A percentile compares a stretch with the other conserved stretches of the same genome.
These are phyloP conservation scores for Ageneiosus marmoratus DNA, from an alignment of 2,113 vertebrate genomes.

Conservation along the genomic window DNA sequence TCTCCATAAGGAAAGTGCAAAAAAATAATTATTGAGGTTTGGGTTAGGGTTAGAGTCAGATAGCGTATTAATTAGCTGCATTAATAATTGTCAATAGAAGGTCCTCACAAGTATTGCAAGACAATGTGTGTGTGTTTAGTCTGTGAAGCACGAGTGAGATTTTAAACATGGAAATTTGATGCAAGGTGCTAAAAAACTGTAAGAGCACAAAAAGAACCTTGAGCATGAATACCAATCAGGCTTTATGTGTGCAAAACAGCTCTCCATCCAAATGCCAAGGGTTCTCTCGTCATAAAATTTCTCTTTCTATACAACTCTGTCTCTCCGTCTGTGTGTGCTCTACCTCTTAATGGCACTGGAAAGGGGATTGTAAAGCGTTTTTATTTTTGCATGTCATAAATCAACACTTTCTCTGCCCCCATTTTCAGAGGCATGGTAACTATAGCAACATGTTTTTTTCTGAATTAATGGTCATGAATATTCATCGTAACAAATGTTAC, in stretches of 20 bases:
- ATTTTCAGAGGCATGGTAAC: slow-evolving; percentile 26
- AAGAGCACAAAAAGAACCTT: background rate
- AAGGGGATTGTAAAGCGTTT: slow-evolving; percentile 4
- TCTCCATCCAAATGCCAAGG: background rate
- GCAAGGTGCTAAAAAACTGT: slow-evolving; percentile 4
- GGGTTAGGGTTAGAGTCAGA: too few species aligned
- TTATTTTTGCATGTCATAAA: background rate
- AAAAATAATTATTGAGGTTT: too few species aligned
- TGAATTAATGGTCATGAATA: slow-evolving; percentile 24
- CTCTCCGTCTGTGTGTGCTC: slow-evolving; percentile 7
- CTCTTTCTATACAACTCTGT: background rate
- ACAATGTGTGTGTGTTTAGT: background rate
- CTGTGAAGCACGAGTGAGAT: background rate
- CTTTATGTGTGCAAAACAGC: slow-evolving; percentile 25
- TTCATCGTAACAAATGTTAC: slow-evolving; percentile 12
- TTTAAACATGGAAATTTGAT: background rate
- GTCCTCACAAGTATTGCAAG: too few species aligned
- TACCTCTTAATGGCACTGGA: background rate
- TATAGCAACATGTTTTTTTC: slow-evolving; percentile 36
- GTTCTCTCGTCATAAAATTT: background rate
- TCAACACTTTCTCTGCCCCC: background rate
- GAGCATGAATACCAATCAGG: slow-evolving; percentile 26
- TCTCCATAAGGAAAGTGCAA: too few species aligned
- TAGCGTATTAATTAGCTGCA: too few species aligned
- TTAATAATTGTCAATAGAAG: too few species aligned